These are phyloP conservation scores for Andrena marginata DNA, from an alignment of 2,888 invertebrate genomes.

Conservation along the genomic window DNA sequence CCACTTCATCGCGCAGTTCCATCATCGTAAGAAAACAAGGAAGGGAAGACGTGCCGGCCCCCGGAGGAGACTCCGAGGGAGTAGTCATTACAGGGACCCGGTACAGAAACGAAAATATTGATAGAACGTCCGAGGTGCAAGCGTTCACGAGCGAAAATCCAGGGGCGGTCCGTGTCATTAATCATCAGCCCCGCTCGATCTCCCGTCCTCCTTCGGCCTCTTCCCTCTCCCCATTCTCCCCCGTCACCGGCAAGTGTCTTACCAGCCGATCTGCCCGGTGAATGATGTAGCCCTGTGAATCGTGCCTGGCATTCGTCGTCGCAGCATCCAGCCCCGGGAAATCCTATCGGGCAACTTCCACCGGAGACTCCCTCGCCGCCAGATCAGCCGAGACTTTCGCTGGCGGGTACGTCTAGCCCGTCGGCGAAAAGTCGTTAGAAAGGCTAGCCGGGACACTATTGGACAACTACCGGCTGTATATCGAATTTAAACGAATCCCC, in stretches of 20 bases:
- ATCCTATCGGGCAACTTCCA: constrained; percentile 54
- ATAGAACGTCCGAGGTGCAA: constrained; percentile 58
- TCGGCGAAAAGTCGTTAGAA: constrained; percentile 54
- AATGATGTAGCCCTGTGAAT: constrained; percentile 68
- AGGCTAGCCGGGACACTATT: neutral
- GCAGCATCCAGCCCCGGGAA: constrained; percentile 36
- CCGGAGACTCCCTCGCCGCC: neutral
- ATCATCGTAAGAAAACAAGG: constrained; percentile 40
- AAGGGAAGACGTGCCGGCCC: constrained; percentile 23
- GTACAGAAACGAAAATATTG: constrained; percentile 51
- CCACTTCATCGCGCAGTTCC: constrained; percentile 40
- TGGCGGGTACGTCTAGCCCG: constrained; percentile 12
- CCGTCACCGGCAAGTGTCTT: constrained; percentile 56
- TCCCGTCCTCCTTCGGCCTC: constrained; percentile 1
- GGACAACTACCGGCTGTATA: too few relatives aligned
- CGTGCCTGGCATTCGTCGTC: constrained; percentile 72
- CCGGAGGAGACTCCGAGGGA: constrained; percentile 30
- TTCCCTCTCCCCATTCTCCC: neutral
- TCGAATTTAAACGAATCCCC: too few relatives aligned
- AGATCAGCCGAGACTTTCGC: constrained; percentile 15
- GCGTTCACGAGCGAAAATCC: constrained; percentile 60
- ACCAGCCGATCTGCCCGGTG: constrained; percentile 65
- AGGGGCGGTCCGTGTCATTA: constrained; percentile 62
- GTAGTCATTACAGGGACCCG: constrained; percentile 39
- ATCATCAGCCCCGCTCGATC: constrained; percentile 54